A percentile compares a stretch with the other conserved stretches of the same genome.
These are phyloP conservation scores for Mustela lutreola DNA, from an alignment of 2,113 vertebrate species.

Conservation along the genomic window DNA sequence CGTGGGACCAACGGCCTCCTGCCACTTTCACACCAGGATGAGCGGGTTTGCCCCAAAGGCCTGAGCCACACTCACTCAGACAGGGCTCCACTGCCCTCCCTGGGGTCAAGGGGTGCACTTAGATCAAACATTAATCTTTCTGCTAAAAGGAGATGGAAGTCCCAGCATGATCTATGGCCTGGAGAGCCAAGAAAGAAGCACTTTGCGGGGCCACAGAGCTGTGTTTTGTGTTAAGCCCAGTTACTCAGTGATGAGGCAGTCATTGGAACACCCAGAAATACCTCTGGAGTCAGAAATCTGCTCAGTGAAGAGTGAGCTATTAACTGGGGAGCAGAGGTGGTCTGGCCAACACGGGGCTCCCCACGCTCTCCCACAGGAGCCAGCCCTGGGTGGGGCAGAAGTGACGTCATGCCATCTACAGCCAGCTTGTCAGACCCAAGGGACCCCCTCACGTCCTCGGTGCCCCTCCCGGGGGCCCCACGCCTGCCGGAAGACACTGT, in stretches of 20 bases:
- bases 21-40: not conserved
- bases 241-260: not conserved
- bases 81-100: accelerated
- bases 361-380: not conserved
- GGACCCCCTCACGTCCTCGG: accelerated
- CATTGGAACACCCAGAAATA: not conserved
- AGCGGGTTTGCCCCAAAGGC: too few relatives aligned
- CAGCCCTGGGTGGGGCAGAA: not conserved
- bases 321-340: not conserved
- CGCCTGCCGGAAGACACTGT: accelerated
- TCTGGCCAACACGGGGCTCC: not conserved
- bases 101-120: not conserved
- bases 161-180: not conserved
- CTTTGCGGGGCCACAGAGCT: accelerated
- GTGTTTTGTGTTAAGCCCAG: not conserved
- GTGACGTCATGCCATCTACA: accelerated
- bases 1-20: accelerated
- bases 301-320: not conserved
- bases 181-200: not conserved
- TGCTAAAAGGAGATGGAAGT: not conserved
- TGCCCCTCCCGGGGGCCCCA: accelerated
- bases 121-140: not conserved
- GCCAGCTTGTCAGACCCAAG: not conserved
- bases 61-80: too few relatives aligned
- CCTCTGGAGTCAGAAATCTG: not conserved